Conservation (phyloP, 2,113 vertebrate genomes). For the Protobothrops mucrosquamatus region DNA sequence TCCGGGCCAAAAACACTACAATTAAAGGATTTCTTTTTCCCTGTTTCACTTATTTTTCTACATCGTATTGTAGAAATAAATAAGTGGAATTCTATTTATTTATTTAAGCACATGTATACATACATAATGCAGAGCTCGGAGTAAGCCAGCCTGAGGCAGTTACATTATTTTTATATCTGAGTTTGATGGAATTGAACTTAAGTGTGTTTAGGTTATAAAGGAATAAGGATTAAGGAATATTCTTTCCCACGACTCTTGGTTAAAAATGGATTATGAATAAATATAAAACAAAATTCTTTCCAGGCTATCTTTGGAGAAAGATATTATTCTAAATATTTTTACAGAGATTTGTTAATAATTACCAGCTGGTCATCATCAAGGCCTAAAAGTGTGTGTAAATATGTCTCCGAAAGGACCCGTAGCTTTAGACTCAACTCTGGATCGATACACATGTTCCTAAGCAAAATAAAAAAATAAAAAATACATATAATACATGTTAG, state of each 20-base stretch:
- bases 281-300: neutral
- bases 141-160: neutral
- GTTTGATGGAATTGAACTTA: neutral
- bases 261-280: neutral
- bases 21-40: neutral
- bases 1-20: neutral
- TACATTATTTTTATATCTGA: neutral
- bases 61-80: neutral
- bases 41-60: neutral
- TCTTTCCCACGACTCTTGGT: neutral
- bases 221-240: neutral
- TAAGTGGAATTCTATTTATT: neutral
- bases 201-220: neutral
- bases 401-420: conserved; percentile 65
- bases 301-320: neutral
- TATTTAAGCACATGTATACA: neutral
- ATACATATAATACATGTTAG: neutral
- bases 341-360: conserved; percentile 41
- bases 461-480: conserved; percentile 4
- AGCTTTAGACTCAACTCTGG: conserved; percentile 55
- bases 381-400: conserved; percentile 63
- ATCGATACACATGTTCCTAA: conserved; percentile 63
- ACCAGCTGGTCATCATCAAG: conserved; percentile 67
- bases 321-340: neutral
- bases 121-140: neutral